phyloP scores from a whole-genome alignment of 2,797 vertebrate species.

The Tauraco hartlaubi region DNA sequence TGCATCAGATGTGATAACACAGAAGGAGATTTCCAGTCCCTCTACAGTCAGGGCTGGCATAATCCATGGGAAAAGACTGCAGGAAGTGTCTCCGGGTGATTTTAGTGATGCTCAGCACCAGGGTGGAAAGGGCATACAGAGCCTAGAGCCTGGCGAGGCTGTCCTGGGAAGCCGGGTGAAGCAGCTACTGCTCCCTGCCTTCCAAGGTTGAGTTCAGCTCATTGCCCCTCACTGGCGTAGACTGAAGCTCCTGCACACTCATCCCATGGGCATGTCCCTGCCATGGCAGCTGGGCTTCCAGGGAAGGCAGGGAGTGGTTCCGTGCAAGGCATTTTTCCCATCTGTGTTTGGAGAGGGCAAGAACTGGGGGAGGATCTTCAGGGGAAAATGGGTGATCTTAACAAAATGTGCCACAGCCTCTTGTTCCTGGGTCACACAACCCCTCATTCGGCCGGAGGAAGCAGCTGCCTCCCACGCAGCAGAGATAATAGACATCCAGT shows the following conservation, averaged over 20 bases:
- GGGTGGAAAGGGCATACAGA: background rate
- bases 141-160: background rate
- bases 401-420: background rate
- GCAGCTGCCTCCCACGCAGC: background rate
- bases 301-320: background rate
- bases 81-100: background rate
- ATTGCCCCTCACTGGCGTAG: accelerated
- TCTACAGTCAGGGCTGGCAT: background rate
- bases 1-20: background rate
- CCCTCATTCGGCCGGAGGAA: background rate
- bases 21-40: background rate
- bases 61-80: background rate
- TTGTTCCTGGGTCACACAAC: background rate
- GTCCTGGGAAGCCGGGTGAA: background rate
- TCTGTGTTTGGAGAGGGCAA: background rate
- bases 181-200: background rate
- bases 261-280: background rate
- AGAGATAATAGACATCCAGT: background rate
- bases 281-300: background rate
- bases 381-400: background rate
- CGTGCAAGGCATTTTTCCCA: accelerated
- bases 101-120: background rate
- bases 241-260: background rate
- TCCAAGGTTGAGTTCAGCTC: background rate
- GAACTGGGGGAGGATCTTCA: background rate